Percentiles rank a stretch among this genome's conserved stretches.
These are phyloP conservation scores for Halichoeres trimaculatus DNA, from an alignment of 2,113 vertebrate genomes.

Conservation along the genomic window DNA sequence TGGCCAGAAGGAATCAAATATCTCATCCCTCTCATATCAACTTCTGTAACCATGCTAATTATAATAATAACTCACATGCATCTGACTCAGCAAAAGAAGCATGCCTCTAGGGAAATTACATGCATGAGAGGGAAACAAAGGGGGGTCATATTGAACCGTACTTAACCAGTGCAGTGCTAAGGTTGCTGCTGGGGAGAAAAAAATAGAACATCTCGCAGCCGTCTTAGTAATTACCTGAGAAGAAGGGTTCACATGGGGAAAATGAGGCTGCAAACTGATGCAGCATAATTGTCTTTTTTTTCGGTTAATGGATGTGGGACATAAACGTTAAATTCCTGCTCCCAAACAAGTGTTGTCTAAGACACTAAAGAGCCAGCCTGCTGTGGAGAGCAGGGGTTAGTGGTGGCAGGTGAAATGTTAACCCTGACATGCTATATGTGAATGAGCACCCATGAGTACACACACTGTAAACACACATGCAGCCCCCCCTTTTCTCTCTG, in stretches of 20 bases:
- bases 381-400: constrained; percentile 21
- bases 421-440: constrained; percentile 33
- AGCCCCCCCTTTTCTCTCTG: constrained; percentile 62
- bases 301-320: constrained; percentile 56
- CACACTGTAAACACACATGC: constrained; percentile 10
- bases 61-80: constrained; percentile 63
- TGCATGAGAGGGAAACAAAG: constrained; percentile 11
- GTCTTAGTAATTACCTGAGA: constrained; percentile 53
- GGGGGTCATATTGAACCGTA: constrained; percentile 30
- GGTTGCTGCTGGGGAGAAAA: constrained; percentile 8
- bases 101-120: constrained; percentile 68
- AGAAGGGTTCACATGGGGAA: constrained; percentile 36
- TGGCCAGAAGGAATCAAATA: constrained; percentile 50
- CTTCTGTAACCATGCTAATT: constrained; percentile 44
- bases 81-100: constrained; percentile 67
- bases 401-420: constrained; percentile 16
- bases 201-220: constrained; percentile 9
- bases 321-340: constrained; percentile 18
- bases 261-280: constrained; percentile 54
- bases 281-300: constrained; percentile 52
- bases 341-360: constrained; percentile 29
- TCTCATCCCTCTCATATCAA: constrained; percentile 29
- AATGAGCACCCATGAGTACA: constrained; percentile 19
- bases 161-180: constrained; percentile 20
- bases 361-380: constrained; percentile 23